Base-by-base conservation (phyloP, 1,140 invertebrate species). In the Cardiocondyla obscurior region DNA sequence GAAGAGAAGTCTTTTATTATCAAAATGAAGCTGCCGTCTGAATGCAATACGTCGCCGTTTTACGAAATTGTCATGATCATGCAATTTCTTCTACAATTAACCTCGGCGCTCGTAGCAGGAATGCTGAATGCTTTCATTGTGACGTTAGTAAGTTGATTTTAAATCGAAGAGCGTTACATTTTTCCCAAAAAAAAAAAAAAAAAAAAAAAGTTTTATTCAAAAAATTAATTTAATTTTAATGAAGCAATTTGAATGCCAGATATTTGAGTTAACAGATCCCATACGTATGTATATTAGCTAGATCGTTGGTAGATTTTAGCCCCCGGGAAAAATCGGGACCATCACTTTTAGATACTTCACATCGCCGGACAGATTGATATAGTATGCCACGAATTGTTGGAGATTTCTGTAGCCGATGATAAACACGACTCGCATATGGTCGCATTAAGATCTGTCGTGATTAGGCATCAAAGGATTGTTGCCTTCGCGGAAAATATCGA, bases 261-360 rank as follows among this genome's bases (percentile, higher is more conserved):
- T 19, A 22, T 6, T 72, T 25, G 19, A 53, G 16, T 67, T 53
- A 22, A 39, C 7, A 22, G 0, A 53, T n/a, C 5, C 14, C 8
- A 28, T 46, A 72, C 0, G 30, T 39, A 30, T 19, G 0, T n/a
- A n/a, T n/a, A n/a, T n/a, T n/a, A n/a, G n/a, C 6, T 44, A 49
- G 42, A 74, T 33, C 0, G 2, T 33, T 42, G n/a, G 3, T 19
- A 60, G n/a, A 2, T 46, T 30, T 2, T 22, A 60, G 14, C 6
- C 0, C 19, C 22, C 3, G 3, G 30, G 33, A 77, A 19, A 77
- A 30, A 65, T 51, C 16, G n/a, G 33, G 25, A 65, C 19, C 19
- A 16, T 67, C 62, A 19, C 22, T 53, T 86, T 77, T 84, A 84
- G 64, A 44, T 81, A 25, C 44, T 84, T 8, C 76, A 84, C 12